Percentiles rank a stretch among this genome's conserved stretches.
Evolutionary conservation across 2,888 invertebrate genomes (phyloP).

Genomic region (Pseudeuparius sepicola): DNA sequence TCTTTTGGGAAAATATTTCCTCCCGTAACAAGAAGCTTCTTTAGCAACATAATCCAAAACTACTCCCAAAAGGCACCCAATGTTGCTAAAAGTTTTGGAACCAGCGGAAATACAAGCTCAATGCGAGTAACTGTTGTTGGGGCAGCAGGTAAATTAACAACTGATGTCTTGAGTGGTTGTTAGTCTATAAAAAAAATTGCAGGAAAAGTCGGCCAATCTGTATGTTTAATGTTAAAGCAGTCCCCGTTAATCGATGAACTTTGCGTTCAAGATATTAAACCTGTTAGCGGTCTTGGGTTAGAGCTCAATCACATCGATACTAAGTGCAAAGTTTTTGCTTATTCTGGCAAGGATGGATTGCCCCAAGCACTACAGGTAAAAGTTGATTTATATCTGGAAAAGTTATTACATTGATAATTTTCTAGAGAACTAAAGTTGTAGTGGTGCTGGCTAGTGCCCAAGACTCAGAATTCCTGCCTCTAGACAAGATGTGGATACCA

Average conservation of each 20-base stretch:
- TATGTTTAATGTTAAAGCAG: conserved; percentile 48
- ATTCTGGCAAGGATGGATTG: conserved; percentile 30
- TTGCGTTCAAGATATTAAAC: conserved; percentile 45
- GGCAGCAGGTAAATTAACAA: conserved; percentile 25
- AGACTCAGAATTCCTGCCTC: conserved; percentile 21
- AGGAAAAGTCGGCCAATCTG: conserved; percentile 45
- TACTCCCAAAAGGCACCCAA: no score
- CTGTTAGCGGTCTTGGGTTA: conserved; percentile 33
- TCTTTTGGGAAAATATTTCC: no score
- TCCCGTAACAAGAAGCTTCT: no score
- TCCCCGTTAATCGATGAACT: conserved; percentile 48
- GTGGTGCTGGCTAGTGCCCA: conserved; percentile 31
- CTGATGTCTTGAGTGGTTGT: not conserved
- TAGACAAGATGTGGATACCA: conserved; percentile 29
- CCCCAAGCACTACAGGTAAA: conserved; percentile 29
- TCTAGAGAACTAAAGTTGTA: conserved; percentile 32
- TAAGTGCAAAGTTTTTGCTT: conserved; percentile 36
- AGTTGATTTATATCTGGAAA: conserved; percentile 1
- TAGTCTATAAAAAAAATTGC: conserved; percentile 5
- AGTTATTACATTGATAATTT: conserved; percentile 3
- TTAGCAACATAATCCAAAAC: no score
- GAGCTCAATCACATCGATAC: conserved; percentile 42
- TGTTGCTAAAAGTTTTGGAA: conserved; percentile 11
- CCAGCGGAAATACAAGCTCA: conserved; percentile 15
- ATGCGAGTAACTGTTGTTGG: conserved; percentile 30